A percentile compares a stretch with the other conserved stretches of the same genome.
phyloP scores from a whole-genome alignment of 2,888 invertebrate species.

The Dicyrtoma fusca region DNA sequence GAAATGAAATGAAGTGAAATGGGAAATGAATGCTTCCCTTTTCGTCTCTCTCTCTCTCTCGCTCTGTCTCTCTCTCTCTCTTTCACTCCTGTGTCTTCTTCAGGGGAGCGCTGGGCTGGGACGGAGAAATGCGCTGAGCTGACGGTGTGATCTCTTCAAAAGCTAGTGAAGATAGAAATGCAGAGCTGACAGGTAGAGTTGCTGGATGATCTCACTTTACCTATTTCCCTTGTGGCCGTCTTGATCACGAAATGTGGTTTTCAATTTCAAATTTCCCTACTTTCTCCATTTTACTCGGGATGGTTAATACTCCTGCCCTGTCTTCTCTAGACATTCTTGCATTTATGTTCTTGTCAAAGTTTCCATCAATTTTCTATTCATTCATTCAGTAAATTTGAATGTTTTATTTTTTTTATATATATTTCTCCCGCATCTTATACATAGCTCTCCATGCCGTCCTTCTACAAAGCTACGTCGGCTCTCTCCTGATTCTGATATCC shows the following conservation, averaged over 20 bases:
- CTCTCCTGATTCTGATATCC: too few species aligned
- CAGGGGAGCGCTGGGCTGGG: background rate
- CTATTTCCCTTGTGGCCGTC: conserved; percentile 33
- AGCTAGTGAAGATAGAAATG: too few species aligned
- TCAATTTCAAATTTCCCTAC: conserved; percentile 3
- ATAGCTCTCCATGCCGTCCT: too few species aligned
- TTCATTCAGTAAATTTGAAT: background rate
- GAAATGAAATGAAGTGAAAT: background rate
- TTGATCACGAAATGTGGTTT: conserved; percentile 17
- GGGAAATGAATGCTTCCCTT: background rate
- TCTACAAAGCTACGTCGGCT: too few species aligned
- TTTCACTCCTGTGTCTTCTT: background rate
- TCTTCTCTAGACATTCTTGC: background rate
- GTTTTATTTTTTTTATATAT: background rate
- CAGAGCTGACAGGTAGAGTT: conserved; percentile 26
- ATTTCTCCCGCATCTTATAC: background rate
- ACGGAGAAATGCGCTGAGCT: too few species aligned
- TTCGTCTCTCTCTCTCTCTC: background rate
- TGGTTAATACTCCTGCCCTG: conserved; percentile 2
- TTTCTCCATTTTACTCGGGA: conserved; percentile 1
- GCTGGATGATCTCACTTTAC: conserved; percentile 14
- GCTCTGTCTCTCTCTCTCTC: background rate
- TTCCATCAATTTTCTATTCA: conserved; percentile 9
- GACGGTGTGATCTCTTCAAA: too few species aligned
- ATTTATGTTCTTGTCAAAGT: conserved; percentile 16